A percentile compares a stretch with the other conserved stretches of the same genome.
Conservation (phyloP, 1,140 invertebrate genomes). For the Caerostris darwini region DNA sequence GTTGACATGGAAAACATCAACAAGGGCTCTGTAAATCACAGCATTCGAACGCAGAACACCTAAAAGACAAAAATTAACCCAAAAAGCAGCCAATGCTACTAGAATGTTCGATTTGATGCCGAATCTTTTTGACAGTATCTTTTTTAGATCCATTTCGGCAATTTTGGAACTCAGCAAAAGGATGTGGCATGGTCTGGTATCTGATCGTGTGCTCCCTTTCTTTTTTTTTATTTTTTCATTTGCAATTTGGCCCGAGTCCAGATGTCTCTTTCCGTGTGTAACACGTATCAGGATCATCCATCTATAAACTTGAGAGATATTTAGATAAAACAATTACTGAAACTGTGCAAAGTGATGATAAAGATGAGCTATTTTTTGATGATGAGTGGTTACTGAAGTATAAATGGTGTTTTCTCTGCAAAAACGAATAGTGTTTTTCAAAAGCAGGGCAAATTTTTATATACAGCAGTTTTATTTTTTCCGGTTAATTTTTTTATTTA, state of each 20-base stretch:
- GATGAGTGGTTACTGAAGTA: not conserved
- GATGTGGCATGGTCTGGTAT: not conserved
- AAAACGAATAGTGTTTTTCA: not conserved
- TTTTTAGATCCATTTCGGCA: not conserved
- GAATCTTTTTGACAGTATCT: not conserved
- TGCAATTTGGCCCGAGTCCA: not conserved
- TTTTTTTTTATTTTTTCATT: not conserved
- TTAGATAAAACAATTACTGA: not conserved
- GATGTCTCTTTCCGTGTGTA: constrained; percentile 10
- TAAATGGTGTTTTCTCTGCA: not conserved
- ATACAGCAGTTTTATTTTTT: not conserved
- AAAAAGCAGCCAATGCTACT: constrained; percentile 37
- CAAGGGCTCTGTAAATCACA: constrained; percentile 74
- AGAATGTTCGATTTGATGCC: constrained; percentile 7
- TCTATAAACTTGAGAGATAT: not conserved
- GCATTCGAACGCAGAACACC: constrained; percentile 75
- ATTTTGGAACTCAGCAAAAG: not conserved
- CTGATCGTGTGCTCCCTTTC: not conserved
- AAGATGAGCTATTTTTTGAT: not conserved
- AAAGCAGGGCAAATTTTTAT: no score
- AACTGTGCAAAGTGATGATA: not conserved
- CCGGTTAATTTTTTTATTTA: not conserved
- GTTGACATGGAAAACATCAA: constrained; percentile 64
- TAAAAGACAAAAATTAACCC: constrained; percentile 70
- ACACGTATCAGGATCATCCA: not conserved